These are phyloP conservation scores for Mobula birostris DNA, from an alignment of 2,113 vertebrate genomes.

Conservation along the genomic window DNA sequence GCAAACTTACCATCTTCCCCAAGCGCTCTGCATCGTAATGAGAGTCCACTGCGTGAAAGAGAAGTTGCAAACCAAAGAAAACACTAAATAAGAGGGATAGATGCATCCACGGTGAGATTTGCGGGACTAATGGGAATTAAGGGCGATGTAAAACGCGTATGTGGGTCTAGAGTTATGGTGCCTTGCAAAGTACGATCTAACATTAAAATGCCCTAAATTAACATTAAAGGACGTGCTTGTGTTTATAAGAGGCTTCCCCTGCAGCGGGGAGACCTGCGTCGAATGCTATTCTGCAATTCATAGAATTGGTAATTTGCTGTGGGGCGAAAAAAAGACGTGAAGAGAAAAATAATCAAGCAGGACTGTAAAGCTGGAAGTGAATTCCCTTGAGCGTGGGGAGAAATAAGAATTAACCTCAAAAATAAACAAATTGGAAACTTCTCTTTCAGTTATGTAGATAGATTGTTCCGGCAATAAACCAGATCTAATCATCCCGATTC, in stretches of 20 bases:
- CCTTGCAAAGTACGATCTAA: constrained; percentile 34
- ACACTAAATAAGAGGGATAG: not conserved
- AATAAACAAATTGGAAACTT: constrained; percentile 36
- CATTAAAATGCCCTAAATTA: constrained; percentile 69
- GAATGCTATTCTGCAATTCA: constrained; percentile 76
- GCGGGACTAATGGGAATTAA: constrained; percentile 30
- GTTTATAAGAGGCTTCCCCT: constrained; percentile 57
- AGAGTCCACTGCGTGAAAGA: not conserved
- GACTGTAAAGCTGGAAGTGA: constrained; percentile 52
- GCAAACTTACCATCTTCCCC: constrained; percentile 29
- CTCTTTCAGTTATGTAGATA: constrained; percentile 41
- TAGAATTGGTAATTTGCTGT: constrained; percentile 86
- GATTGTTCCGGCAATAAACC: not conserved
- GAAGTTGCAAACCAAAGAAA: not conserved
- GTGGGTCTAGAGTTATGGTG: constrained; percentile 23
- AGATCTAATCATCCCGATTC: not conserved
- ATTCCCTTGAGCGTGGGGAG: not conserved
- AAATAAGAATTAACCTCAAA: constrained; percentile 5
- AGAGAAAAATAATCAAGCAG: constrained; percentile 83
- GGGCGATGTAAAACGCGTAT: constrained; percentile 20
- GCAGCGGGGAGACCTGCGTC: constrained; percentile 7
- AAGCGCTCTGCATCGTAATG: constrained; percentile 30
- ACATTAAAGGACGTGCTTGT: constrained; percentile 83
- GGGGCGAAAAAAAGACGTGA: constrained; percentile 74
- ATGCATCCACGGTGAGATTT: constrained; percentile 18